Percentiles rank a stretch among this genome's conserved stretches.
Evolutionary conservation across 2,888 invertebrate species (phyloP).

Genomic region (Plebejus argus): DNA sequence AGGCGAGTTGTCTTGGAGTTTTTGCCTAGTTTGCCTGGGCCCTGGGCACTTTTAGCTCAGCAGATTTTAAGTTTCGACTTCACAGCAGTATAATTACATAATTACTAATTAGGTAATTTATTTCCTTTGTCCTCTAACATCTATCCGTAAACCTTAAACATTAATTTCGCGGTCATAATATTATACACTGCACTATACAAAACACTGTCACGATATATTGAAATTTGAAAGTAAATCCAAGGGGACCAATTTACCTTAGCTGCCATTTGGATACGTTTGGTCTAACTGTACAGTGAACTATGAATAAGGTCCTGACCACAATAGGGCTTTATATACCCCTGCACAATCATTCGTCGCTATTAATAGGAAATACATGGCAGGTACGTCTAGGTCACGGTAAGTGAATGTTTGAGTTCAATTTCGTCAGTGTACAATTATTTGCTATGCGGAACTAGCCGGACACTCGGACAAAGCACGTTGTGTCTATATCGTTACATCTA

Average conservation of each 20-base stretch:
- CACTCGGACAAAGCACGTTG: conserved; percentile 38
- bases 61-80: background rate
- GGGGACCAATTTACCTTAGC: conserved; percentile 62
- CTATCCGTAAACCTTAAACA: no score
- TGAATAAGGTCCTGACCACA: conserved; percentile 66
- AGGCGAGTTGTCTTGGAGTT: background rate
- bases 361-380: conserved; percentile 74
- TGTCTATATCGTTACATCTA: conserved; percentile 35
- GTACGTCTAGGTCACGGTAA: conserved; percentile 66
- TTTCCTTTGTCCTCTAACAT: background rate
- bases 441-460: conserved; percentile 63
- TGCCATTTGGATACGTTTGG: conserved; percentile 73
- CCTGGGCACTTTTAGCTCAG: background rate
- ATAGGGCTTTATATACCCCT: conserved; percentile 62
- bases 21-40: background rate
- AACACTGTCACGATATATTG: background rate
- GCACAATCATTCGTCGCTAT: conserved; percentile 62
- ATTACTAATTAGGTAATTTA: background rate
- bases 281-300: conserved; percentile 69
- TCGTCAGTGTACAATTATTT: conserved; percentile 55
- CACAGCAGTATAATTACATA: background rate
- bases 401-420: conserved; percentile 67
- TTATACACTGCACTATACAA: background rate
- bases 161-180: background rate
- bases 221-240: conserved; percentile 32